Percentiles rank a stretch among this genome's conserved stretches.
phyloP scores from a whole-genome alignment of 1,140 invertebrate genomes.

The Drosophila kikkawai region DNA sequence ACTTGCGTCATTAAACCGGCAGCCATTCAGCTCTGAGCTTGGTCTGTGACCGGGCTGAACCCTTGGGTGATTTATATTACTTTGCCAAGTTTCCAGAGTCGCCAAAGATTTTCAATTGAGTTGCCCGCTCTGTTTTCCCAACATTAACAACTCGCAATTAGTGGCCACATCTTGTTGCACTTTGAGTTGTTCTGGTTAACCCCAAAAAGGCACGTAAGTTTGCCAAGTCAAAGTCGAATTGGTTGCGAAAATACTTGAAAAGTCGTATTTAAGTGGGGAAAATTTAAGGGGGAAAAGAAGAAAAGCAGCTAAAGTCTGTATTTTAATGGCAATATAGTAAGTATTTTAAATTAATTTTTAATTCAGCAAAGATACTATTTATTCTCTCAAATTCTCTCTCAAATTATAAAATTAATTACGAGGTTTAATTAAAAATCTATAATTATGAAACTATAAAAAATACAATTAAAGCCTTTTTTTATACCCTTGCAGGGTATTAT shows the following conservation, averaged over 20 bases:
- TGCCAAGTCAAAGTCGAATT: slow-evolving; percentile 20
- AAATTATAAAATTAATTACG: too few species aligned
- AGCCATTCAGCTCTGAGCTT: slow-evolving; percentile 46
- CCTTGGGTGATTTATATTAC: slow-evolving; percentile 83
- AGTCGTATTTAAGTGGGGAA: slow-evolving; percentile 1
- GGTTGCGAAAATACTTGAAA: not conserved
- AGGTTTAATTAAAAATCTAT: too few species aligned
- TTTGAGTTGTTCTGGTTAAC: slow-evolving; percentile 39
- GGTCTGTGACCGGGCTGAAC: slow-evolving; percentile 59
- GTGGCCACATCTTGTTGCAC: slow-evolving; percentile 51
- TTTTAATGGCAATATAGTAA: not conserved
- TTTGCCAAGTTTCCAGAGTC: slow-evolving; percentile 62
- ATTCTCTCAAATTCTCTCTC: too few species aligned
- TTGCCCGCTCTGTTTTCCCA: slow-evolving; percentile 58
- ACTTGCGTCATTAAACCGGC: slow-evolving; percentile 76
- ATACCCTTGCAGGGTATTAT: too few species aligned
- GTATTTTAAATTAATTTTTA: not conserved
- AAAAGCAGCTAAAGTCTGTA: not conserved
- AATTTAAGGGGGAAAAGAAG: not conserved
- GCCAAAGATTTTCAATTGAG: slow-evolving; percentile 78
- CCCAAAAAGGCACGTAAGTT: slow-evolving; percentile 50
- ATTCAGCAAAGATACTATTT: not conserved
- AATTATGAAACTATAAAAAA: too few species aligned
- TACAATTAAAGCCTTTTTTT: too few species aligned
- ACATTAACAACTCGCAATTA: slow-evolving; percentile 75